Percentiles rank a stretch among this genome's conserved stretches.
These are phyloP conservation scores for Nomada ferruginata DNA, from an alignment of 2,888 invertebrate genomes.

Conservation along the genomic window DNA sequence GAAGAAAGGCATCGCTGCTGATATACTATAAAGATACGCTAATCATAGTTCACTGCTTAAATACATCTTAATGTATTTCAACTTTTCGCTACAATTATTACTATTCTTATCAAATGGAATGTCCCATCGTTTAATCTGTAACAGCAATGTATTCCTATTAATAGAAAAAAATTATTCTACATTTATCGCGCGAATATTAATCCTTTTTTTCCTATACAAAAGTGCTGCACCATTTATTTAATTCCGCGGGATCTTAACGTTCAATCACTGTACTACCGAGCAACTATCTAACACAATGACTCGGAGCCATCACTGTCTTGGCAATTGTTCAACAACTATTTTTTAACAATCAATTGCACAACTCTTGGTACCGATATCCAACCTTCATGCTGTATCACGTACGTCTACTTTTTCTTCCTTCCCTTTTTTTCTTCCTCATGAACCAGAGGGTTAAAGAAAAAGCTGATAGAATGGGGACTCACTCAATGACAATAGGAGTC, in stretches of 20 bases:
- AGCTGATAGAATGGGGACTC: constrained; percentile 29
- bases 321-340: background rate
- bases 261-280: too few relatives aligned
- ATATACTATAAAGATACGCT: too few relatives aligned
- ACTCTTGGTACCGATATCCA: background rate
- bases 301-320: too few relatives aligned
- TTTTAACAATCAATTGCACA: background rate
- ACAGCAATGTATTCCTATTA: background rate
- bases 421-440: too few relatives aligned
- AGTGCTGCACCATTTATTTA: too few relatives aligned
- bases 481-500: constrained; percentile 50
- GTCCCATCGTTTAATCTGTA: background rate
- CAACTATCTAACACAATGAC: too few relatives aligned
- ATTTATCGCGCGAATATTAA: background rate
- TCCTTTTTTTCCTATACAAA: too few relatives aligned
- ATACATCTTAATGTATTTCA: background rate
- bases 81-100: background rate
- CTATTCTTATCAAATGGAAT: background rate
- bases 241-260: too few relatives aligned
- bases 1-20: background rate
- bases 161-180: background rate
- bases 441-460: background rate
- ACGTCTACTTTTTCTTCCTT: background rate
- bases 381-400: background rate
- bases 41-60: too few relatives aligned